These are phyloP conservation scores for Apis florea DNA, from an alignment of 1,140 invertebrate species.

Conservation along the genomic window DNA sequence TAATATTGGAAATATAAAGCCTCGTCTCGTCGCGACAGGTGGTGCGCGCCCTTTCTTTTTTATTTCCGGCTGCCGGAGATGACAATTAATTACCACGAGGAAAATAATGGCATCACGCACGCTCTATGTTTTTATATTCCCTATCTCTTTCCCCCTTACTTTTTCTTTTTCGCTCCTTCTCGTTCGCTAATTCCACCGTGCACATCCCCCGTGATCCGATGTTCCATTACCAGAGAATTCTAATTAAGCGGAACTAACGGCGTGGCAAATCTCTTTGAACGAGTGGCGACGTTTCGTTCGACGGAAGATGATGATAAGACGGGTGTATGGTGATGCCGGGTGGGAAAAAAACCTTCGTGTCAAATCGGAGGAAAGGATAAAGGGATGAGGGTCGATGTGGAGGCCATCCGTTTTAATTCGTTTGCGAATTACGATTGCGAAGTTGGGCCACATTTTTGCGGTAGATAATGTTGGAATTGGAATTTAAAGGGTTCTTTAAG, in stretches of 20 bases:
- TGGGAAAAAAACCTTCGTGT: too few relatives aligned
- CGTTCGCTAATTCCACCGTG: too few relatives aligned
- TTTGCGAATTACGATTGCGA: background rate
- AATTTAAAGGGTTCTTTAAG: background rate
- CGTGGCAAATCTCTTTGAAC: slow-evolving; percentile 2
- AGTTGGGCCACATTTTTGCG: background rate
- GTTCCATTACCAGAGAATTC: slow-evolving; percentile 20
- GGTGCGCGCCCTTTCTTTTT: background rate
- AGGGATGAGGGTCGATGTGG: background rate
- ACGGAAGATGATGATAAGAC: background rate
- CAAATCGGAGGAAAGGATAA: background rate
- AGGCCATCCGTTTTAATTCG: background rate
- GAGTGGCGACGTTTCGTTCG: background rate
- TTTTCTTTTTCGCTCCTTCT: too few relatives aligned
- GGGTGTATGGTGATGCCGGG: background rate
- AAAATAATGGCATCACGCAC: slow-evolving; percentile 49
- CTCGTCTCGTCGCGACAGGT: slow-evolving; percentile 52
- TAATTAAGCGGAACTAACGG: slow-evolving; percentile 37
- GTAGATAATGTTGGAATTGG: background rate
- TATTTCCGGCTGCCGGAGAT: slow-evolving; percentile 27
- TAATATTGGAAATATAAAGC: slow-evolving; percentile 64
- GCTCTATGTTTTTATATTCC: background rate
- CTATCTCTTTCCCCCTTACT: background rate
- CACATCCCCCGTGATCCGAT: background rate
- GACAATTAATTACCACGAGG: slow-evolving; percentile 54